phyloP scores from a whole-genome alignment of 1,140 invertebrate genomes.

The Manduca sexta region DNA sequence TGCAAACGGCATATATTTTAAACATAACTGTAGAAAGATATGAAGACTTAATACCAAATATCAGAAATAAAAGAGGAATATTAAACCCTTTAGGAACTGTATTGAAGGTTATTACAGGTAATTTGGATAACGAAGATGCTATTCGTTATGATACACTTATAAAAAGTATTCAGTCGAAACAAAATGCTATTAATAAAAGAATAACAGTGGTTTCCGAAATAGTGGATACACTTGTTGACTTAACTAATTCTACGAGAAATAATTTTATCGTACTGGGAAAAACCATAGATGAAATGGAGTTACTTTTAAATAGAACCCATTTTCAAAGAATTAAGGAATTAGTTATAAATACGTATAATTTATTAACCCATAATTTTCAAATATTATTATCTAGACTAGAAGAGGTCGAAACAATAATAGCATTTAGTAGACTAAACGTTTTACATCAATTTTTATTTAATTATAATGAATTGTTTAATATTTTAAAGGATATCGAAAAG shows the following conservation, averaged over 20 bases:
- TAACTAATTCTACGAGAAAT: conserved; percentile 6
- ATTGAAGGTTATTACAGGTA: conserved; percentile 10
- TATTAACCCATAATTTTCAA: conserved; percentile 12
- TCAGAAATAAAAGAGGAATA: conserved; percentile 7
- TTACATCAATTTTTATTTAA: conserved; percentile 14
- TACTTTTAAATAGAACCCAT: conserved; percentile 6
- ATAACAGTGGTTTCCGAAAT: conserved; percentile 12
- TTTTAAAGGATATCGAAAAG: conserved; percentile 13
- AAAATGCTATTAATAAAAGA: not conserved
- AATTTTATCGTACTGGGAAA: conserved; percentile 5
- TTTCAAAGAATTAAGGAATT: conserved; percentile 4
- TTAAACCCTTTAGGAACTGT: conserved; percentile 10
- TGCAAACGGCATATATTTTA: not conserved
- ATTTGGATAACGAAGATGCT: conserved; percentile 12
- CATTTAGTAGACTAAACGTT: not conserved
- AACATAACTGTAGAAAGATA: conserved; percentile 2
- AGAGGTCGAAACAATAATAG: no score
- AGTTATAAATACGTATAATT: conserved; percentile 5
- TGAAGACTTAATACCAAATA: conserved; percentile 3
- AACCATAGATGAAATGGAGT: conserved; percentile 6
- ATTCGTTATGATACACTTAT: conserved; percentile 6
- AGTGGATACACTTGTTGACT: conserved; percentile 7
- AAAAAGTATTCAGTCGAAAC: not conserved
- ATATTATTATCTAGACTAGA: not conserved
- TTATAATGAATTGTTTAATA: conserved; percentile 4